Base-by-base conservation (phyloP, 2,888 invertebrate species). In the Tenthredo distinguenda region DNA sequence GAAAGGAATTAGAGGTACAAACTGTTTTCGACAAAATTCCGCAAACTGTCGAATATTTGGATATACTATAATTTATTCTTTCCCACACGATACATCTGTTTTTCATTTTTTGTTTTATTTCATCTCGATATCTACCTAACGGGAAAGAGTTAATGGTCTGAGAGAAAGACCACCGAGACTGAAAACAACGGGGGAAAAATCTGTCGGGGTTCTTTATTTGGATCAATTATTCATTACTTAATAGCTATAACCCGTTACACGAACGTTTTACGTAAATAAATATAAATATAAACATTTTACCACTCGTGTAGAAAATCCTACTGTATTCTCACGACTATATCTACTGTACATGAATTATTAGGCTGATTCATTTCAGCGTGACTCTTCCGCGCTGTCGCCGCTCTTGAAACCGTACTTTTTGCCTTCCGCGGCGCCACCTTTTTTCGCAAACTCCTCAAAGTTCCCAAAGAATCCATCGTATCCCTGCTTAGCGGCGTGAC, bases 401-500 rank as follows among this genome's bases (percentile, higher is more conserved):
- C 58, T 84, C 18, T 58, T 76, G 31, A 74, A 88, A 40, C 91
- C 92, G 85, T 90, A 89, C 50, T 89, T 88, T 76, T 91, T 90
- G 0, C 90, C 92, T 43, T 90, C 90, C 50, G 90, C 89, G 84
- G 89, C 87, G 5, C 91, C 92, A 1, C 89, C 91, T 84, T 90
- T 90, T 85, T 91, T 91, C 85, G 89, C 90, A 79, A 85, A 87
- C 55, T 86, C 86, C 26, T 55, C 72, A n/a, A 87, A 85, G 47
- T 87, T 87, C 6, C 76, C 84, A 86, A 90, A 92, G 77, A 92
- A 91, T 50, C 91, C 90, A 74, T 94, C 94, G 87, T 94, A 93
- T 50, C 94, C 94, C 90, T 94, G 93, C 37, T 94, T 93, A 86
- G 94, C 94, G 2, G 93, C 92, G 90, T 93, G 94, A 40, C 94